phyloP scores from a whole-genome alignment of 2,113 vertebrate species.

The Halichoeres trimaculatus region DNA sequence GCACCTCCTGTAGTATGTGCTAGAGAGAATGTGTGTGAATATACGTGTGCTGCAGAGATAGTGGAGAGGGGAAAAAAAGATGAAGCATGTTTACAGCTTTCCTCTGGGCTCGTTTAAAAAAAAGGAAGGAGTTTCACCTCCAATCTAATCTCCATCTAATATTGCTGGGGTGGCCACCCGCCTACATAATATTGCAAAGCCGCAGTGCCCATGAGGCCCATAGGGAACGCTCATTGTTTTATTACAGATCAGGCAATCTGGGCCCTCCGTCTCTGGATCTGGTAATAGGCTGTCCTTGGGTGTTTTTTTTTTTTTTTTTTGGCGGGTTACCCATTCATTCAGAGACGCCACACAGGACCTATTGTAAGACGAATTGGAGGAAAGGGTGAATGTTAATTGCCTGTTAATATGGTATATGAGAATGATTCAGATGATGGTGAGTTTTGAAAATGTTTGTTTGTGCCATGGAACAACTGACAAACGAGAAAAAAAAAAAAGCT shows the following conservation, averaged over 20 bases:
- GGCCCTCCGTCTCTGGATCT: conserved; percentile 38
- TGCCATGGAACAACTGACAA: background rate
- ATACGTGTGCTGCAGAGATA: conserved; percentile 38
- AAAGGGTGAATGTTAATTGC: conserved; percentile 38
- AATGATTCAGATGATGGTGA: conserved; percentile 1
- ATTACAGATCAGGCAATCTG: conserved; percentile 70
- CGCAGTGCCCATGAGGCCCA: conserved; percentile 55
- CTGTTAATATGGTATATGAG: conserved; percentile 24
- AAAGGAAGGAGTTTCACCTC: conserved; percentile 55
- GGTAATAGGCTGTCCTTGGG: conserved; percentile 53
- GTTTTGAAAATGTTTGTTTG: conserved; percentile 23
- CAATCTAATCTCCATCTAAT: conserved; percentile 79
- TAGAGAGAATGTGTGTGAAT: conserved; percentile 49
- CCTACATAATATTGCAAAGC: conserved; percentile 67
- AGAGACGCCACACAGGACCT: conserved; percentile 20
- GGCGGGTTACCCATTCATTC: conserved; percentile 45
- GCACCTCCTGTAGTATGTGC: conserved; percentile 40
- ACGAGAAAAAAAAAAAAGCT: conserved; percentile 1
- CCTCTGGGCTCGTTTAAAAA: conserved; percentile 73
- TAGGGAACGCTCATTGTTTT: conserved; percentile 73
- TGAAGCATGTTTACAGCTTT: conserved; percentile 73
- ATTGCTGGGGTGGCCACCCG: conserved; percentile 51
- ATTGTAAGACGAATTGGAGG: conserved; percentile 10
- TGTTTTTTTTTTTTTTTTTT: conserved; percentile 54
- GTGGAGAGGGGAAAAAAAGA: background rate